Percentiles rank a stretch among this genome's conserved stretches.
Conservation (phyloP, 1,140 invertebrate species). For the Meloidogyne chitwoodi region DNA sequence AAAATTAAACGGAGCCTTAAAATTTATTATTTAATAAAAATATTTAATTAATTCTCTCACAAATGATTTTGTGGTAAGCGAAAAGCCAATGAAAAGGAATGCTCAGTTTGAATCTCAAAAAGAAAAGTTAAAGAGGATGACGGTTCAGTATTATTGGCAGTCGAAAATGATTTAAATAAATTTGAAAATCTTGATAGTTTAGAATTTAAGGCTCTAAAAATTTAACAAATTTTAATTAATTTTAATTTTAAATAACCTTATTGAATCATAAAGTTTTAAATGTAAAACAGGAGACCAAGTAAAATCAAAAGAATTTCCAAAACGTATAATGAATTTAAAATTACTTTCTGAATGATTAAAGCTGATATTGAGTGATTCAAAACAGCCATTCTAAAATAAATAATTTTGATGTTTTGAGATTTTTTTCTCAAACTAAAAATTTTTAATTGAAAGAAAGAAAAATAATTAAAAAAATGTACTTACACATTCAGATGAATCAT, state of each 20-base stretch:
- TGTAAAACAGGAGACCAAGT: constrained; percentile 42
- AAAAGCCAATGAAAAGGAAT: constrained; percentile 39
- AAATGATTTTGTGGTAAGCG: constrained; percentile 43
- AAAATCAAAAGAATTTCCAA: constrained; percentile 36
- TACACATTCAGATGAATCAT: neutral
- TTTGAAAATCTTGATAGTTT: neutral
- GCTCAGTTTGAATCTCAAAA: constrained; percentile 22
- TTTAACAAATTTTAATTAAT: neutral
- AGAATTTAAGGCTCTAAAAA: constrained; percentile 12
- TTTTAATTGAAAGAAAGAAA: too few relatives aligned
- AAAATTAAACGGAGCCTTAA: constrained; percentile 47
- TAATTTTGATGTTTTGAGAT: too few relatives aligned
- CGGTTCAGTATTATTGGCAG: neutral
- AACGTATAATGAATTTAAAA: constrained; percentile 13
- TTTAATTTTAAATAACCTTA: constrained; percentile 15
- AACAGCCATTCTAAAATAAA: constrained; percentile 34
- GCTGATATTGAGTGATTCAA: constrained; percentile 33
- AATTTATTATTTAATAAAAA: constrained; percentile 2
- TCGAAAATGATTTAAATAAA: neutral
- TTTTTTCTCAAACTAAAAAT: too few relatives aligned
- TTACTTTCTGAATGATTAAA: neutral
- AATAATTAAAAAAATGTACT: neutral
- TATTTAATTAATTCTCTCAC: constrained; percentile 24
- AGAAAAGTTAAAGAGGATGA: constrained; percentile 6
- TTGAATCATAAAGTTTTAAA: constrained; percentile 39